Evolutionary conservation across 2,888 invertebrate genomes (phyloP).

Genomic region (Megaustenia siamemsis): DNA sequence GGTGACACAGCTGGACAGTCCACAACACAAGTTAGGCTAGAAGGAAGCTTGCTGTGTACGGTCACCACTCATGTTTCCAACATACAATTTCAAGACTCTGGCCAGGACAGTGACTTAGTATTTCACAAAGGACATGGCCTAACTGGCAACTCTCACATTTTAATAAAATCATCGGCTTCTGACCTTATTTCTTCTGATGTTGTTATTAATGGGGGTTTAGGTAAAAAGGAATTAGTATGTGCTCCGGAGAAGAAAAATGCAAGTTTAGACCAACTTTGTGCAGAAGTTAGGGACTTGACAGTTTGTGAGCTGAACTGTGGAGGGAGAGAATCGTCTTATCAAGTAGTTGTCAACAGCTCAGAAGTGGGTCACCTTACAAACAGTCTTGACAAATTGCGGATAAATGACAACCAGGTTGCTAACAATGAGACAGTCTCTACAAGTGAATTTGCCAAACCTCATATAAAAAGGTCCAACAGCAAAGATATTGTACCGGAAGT

Average conservation of each 20-base stretch:
- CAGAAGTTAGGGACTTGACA: not conserved
- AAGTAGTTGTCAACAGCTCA: conserved; percentile 10
- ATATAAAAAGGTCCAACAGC: not conserved
- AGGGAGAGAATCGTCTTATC: not conserved
- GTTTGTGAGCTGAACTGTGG: not conserved
- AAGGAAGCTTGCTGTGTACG: not conserved
- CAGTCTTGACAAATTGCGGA: conserved; percentile 21
- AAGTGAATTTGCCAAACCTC: not conserved
- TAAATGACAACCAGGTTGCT: conserved; percentile 12
- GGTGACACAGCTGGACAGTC: not conserved
- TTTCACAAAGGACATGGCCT: not conserved
- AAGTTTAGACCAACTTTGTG: conserved; percentile 4
- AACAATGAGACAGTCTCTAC: not conserved
- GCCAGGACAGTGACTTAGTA: not conserved
- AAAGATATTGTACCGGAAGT: conserved; percentile 11
- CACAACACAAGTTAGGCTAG: not conserved
- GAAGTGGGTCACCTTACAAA: conserved; percentile 31
- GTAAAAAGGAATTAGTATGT: not conserved
- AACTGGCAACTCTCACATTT: not conserved
- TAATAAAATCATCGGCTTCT: not conserved
- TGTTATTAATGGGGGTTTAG: not conserved
- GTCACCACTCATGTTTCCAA: conserved; percentile 20
- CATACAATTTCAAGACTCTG: not conserved
- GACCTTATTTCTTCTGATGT: not conserved
- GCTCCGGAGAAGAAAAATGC: not conserved